Evolutionary conservation across 2,888 invertebrate species (phyloP).

Genomic region (Lycia hirtaria): DNA sequence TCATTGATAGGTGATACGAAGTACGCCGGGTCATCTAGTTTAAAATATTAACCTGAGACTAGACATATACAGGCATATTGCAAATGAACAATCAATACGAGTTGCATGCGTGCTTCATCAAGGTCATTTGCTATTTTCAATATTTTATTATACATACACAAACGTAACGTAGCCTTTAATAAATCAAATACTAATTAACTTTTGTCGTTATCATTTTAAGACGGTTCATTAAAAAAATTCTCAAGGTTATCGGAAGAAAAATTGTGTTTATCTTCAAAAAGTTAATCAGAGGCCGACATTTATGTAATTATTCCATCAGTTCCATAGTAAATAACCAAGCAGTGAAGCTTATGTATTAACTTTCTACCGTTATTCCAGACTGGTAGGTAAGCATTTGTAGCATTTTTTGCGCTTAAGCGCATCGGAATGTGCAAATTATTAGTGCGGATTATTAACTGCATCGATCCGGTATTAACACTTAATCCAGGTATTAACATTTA

Average conservation of each 20-base stretch:
- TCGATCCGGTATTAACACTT: no score
- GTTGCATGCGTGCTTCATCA: neutral
- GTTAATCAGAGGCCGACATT: no score
- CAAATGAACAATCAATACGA: conserved; percentile 1
- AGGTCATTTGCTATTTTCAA: neutral
- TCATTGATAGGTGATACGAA: no score
- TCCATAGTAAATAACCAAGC: conserved; percentile 11
- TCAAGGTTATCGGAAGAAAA: neutral
- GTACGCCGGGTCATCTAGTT: no score
- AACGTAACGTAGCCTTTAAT: no score
- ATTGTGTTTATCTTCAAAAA: no score
- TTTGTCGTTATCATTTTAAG: neutral
- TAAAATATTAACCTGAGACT: no score
- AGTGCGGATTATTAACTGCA: no score
- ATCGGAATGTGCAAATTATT: no score
- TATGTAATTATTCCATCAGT: conserved; percentile 5
- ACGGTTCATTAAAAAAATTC: neutral
- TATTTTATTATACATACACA: neutral
- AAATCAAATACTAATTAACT: no score
- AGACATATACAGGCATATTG: neutral
- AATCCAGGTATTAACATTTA: no score
- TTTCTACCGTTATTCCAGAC: conserved; percentile 29
- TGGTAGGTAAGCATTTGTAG: conserved; percentile 28
- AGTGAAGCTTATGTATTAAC: conserved; percentile 21
- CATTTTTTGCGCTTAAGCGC: no score